A percentile compares a stretch with the other conserved stretches of the same genome.
Conservation (phyloP, 1,140 invertebrate species). For the Drosophila grimshawi region DNA sequence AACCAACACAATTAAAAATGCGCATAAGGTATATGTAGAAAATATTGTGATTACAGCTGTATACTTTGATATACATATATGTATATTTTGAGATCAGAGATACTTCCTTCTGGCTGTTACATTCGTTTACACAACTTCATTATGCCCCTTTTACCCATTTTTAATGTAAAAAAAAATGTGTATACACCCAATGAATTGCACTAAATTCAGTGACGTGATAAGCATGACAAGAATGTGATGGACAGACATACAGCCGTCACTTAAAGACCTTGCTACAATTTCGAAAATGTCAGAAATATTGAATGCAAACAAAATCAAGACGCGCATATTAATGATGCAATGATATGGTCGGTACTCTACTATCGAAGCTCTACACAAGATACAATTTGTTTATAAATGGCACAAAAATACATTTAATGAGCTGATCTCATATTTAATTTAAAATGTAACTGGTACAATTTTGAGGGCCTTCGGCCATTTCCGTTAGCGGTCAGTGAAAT, state of each 20-base stretch:
- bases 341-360: not conserved
- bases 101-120: too few species aligned
- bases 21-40: too few species aligned
- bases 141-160: too few species aligned
- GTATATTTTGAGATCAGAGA: too few species aligned
- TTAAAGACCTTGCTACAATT: slow-evolving; percentile 54
- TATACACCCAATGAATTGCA: slow-evolving; percentile 66
- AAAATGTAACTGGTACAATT: slow-evolving; percentile 62
- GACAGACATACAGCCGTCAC: slow-evolving; percentile 33
- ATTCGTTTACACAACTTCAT: too few species aligned
- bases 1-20: too few species aligned
- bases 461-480: slow-evolving; percentile 28
- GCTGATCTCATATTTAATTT: slow-evolving; percentile 38
- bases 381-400: slow-evolving; percentile 63
- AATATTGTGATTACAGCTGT: too few species aligned
- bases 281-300: slow-evolving; percentile 73
- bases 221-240: slow-evolving; percentile 43
- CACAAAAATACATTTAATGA: slow-evolving; percentile 48
- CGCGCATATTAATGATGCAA: slow-evolving; percentile 58
- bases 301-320: slow-evolving; percentile 39
- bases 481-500: slow-evolving; percentile 44
- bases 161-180: not conserved
- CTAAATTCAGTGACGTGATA: slow-evolving; percentile 63
- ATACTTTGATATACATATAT: too few species aligned
- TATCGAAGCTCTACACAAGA: not conserved